Conservation (phyloP, 2,888 invertebrate genomes). For the Caenorhabditis macrosperma region DNA sequence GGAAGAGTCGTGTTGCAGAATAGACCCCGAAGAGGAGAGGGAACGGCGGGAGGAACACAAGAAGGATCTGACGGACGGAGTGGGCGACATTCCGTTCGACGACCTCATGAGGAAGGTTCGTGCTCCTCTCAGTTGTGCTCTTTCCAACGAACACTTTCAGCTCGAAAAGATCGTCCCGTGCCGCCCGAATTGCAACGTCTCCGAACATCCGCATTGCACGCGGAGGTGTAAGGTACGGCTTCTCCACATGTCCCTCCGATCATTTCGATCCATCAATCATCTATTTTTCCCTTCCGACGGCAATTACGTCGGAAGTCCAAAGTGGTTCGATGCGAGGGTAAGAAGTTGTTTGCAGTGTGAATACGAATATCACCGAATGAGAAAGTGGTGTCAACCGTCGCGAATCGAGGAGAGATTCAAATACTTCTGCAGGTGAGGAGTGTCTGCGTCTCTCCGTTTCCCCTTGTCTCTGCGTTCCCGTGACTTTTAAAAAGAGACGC, state of each 20-base stretch:
- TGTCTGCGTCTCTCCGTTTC: slow-evolving; percentile 3
- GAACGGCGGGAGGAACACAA: slow-evolving; percentile 34
- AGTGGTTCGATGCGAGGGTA: neutral
- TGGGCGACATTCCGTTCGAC: slow-evolving; percentile 51
- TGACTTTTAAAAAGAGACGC: slow-evolving; percentile 54
- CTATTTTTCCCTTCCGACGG: neutral
- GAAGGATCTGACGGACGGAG: slow-evolving; percentile 30
- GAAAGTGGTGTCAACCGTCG: slow-evolving; percentile 48
- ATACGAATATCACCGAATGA: slow-evolving; percentile 56
- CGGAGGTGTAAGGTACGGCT: slow-evolving; percentile 57
- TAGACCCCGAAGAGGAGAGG: slow-evolving; percentile 33
- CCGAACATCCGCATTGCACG: slow-evolving; percentile 62
- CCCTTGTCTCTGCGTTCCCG: slow-evolving; percentile 5
- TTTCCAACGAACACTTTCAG: slow-evolving; percentile 30
- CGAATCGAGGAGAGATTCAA: slow-evolving; percentile 52
- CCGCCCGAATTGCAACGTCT: slow-evolving; percentile 56
- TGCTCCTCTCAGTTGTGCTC: neutral
- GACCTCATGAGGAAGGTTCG: slow-evolving; percentile 52
- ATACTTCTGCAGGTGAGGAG: slow-evolving; percentile 48
- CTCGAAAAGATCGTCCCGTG: slow-evolving; percentile 62
- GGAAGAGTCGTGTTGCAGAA: slow-evolving; percentile 4
- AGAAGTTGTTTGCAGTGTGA: slow-evolving; percentile 53
- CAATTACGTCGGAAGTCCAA: slow-evolving; percentile 35
- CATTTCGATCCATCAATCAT: slow-evolving; percentile 40
- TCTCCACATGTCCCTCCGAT: neutral